Conservation (phyloP, 92 coral and sea anemone species). For the Parazoanthus swiftii region DNA sequence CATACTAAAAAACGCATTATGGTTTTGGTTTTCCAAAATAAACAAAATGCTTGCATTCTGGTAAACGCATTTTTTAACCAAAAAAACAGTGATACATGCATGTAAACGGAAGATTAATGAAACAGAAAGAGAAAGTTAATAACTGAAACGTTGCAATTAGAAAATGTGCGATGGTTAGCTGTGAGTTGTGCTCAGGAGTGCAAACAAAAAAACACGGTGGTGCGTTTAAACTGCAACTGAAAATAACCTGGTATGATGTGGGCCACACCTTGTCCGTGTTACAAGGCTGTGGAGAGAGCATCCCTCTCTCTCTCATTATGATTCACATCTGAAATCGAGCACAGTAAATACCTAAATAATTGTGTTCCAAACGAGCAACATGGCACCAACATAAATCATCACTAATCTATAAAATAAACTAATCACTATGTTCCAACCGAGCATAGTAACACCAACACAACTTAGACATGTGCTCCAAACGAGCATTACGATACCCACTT, state of each 20-base stretch:
- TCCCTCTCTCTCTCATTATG: constrained; percentile 36
- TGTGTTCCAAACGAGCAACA: background rate
- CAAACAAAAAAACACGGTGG: background rate
- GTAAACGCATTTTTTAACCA: background rate
- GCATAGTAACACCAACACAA: too few relatives aligned
- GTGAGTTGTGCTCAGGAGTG: constrained; percentile 7
- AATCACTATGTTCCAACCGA: too few relatives aligned
- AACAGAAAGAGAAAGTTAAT: background rate
- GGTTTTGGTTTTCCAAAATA: background rate
- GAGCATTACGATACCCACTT: too few relatives aligned
- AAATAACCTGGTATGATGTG: constrained; percentile 43
- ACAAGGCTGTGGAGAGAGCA: constrained; percentile 42
- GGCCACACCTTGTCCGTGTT: constrained; percentile 15
- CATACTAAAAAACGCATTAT: background rate
- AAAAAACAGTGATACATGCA: background rate
- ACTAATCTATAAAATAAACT: background rate
- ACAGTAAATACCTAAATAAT: constrained; percentile 14
- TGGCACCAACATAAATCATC: background rate
- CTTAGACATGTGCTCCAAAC: too few relatives aligned
- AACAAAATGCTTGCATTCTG: too few relatives aligned
- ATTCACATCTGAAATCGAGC: constrained; percentile 47
- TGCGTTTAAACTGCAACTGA: constrained; percentile 24
- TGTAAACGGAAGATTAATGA: background rate
- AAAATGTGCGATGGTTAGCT: background rate
- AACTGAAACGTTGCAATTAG: background rate